Percentiles rank a stretch among this genome's conserved stretches.
Evolutionary conservation across 2,888 invertebrate genomes (phyloP).

Genomic region (Schizaphis graminum): DNA sequence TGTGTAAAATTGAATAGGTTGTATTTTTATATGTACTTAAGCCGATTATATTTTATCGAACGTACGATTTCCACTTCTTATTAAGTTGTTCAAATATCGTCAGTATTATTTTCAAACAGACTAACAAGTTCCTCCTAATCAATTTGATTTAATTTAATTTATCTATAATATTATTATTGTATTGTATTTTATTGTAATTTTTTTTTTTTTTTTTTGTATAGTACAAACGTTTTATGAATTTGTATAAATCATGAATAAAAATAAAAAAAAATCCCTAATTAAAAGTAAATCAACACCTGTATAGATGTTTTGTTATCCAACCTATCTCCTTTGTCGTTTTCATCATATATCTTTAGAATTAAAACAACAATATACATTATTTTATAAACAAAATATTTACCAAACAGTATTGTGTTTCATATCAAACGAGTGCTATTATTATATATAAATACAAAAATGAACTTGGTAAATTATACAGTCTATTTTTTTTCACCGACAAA

Average conservation of each 20-base stretch:
- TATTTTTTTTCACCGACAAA: not conserved
- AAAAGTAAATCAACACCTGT: not conserved
- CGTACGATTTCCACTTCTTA: conserved; percentile 31
- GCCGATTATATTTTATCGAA: conserved; percentile 15
- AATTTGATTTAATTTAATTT: conserved; percentile 37
- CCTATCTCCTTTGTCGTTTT: not conserved
- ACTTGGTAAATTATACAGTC: not conserved
- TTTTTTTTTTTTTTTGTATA: conserved; percentile 38
- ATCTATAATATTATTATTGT: not conserved
- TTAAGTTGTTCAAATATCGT: conserved; percentile 40
- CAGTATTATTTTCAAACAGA: conserved; percentile 63
- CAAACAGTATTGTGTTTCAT: not conserved
- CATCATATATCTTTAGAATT: not conserved
- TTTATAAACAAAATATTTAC: not conserved
- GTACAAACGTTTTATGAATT: conserved; percentile 56
- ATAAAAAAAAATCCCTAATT: conserved; percentile 37
- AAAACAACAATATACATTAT: not conserved
- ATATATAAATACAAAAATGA: not conserved
- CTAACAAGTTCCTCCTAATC: conserved; percentile 64
- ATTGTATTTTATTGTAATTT: too few species aligned
- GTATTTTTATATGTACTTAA: conserved; percentile 65
- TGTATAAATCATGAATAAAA: conserved; percentile 53
- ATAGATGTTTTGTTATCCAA: not conserved
- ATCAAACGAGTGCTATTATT: not conserved
- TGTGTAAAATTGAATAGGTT: conserved; percentile 47